Base-by-base conservation (phyloP, 2,797 vertebrate genomes). In the Numenius phaeopus region DNA sequence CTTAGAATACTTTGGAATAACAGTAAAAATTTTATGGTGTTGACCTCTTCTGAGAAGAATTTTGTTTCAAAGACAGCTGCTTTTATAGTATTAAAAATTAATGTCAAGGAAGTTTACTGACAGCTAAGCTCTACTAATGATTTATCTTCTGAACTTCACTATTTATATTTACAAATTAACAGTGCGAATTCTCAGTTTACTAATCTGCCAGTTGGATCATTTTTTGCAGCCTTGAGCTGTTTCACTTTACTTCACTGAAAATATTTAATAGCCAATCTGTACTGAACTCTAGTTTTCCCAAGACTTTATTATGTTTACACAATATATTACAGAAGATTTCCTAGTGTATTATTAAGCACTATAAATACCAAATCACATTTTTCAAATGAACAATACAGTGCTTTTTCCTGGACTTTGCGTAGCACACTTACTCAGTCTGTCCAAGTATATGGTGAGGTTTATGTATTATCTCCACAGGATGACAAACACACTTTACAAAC, bases 111-210 rank as follows among this genome's bases (percentile, higher is more conserved):
- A 84, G 39, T 91, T 87, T 85, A 78, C 64, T 89, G 83, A 85
- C 54, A 87, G 34, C 75, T 67, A 80, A 93, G 37, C 49, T 89
- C 71, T 78, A 67, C 47, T 89, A 91, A 80, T 85, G 57, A 87
- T 47, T 91, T 81, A 20, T 75, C 39, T 94, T 77, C 78, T 89
- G 44, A 93, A 87, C 67, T 83, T 92, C 23, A 58, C 32, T 93
- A 87, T 93, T 93, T 93, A 19, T 91, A 88, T 87, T 96, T 94
- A 93, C 84, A 87, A 89, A 94, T 59, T 78, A 92, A 77, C 52
- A 40, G 81, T 52, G 80, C 5, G 5, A 88, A 88, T 82, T 93
- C 80, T 93, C 72, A 72, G 83, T 86, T 92, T 86, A 95, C 84
- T 83, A 19, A 93, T 66, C 57, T 95, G 61, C 29, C 93, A 78